Percentiles rank a stretch among this genome's conserved stretches.
These are phyloP conservation scores for Gambelia wislizenii DNA, from an alignment of 2,797 vertebrate genomes.

Conservation along the genomic window DNA sequence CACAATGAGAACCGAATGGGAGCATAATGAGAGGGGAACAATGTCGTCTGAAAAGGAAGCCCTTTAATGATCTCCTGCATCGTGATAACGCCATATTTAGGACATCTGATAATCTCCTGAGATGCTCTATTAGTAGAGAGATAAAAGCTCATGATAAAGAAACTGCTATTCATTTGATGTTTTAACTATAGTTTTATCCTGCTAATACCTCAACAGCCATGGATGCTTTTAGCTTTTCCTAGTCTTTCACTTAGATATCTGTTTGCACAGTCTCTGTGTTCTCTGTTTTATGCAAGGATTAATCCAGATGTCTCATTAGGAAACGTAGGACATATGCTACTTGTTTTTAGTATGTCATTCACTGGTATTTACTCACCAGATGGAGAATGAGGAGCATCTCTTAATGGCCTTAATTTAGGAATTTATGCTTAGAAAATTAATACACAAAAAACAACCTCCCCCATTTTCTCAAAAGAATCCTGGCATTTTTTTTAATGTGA, in stretches of 20 bases:
- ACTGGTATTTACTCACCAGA: conserved; percentile 4
- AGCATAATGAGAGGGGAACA: no score
- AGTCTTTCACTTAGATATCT: conserved; percentile 25
- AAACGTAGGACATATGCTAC: conserved; percentile 51
- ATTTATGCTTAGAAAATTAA: conserved; percentile 12
- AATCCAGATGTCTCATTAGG: conserved; percentile 48
- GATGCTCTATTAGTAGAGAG: not conserved
- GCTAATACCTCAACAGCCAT: conserved; percentile 5
- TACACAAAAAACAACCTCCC: not conserved
- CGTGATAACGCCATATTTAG: no score
- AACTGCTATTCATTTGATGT: not conserved
- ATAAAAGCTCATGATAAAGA: not conserved
- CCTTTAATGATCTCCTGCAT: no score
- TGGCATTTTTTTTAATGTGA: accelerated
- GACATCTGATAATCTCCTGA: no score
- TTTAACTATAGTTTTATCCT: conserved; percentile 1
- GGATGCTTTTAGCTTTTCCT: not conserved
- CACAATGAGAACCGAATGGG: no score
- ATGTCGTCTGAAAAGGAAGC: no score
- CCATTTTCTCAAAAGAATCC: not conserved
- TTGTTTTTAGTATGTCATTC: conserved; percentile 23
- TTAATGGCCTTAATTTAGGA: not conserved
- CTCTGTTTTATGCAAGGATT: conserved; percentile 38
- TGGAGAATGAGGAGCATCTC: not conserved
- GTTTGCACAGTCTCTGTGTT: conserved; percentile 40